Conservation (phyloP, 2,113 vertebrate species). For the Zonotrichia leucophrys region DNA sequence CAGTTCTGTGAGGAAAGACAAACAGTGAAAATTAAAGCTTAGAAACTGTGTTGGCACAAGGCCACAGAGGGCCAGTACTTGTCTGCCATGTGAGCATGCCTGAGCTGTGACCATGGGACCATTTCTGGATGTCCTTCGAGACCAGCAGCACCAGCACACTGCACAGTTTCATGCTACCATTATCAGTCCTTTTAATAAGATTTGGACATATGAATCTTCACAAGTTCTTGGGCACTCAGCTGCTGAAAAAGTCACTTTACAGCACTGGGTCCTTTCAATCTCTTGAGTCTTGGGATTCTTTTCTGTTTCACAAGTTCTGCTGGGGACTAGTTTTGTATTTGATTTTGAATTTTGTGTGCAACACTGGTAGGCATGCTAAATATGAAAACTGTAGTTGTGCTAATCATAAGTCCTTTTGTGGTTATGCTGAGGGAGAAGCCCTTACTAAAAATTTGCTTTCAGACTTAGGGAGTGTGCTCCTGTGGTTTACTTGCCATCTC, state of each 20-base stretch:
- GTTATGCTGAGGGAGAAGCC: neutral
- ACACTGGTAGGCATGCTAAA: neutral
- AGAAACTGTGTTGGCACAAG: neutral
- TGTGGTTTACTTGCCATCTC: neutral
- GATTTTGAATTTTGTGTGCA: neutral
- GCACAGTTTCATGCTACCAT: neutral
- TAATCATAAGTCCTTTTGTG: neutral
- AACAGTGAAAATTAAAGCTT: neutral
- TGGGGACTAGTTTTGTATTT: neutral
- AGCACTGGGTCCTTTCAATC: slow-evolving; percentile 47
- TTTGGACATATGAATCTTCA: neutral
- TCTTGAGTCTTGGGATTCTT: slow-evolving; percentile 14
- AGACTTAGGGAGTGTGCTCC: neutral
- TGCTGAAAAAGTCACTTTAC: slow-evolving; percentile 36
- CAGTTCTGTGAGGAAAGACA: slow-evolving; percentile 58
- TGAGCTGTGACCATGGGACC: neutral
- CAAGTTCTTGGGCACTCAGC: neutral
- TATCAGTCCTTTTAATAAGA: neutral
- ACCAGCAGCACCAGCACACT: neutral
- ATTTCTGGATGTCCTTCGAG: neutral
- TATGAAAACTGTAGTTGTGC: neutral
- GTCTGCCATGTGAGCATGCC: neutral
- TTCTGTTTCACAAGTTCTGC: neutral
- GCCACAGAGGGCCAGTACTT: neutral
- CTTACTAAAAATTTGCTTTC: neutral